Evolutionary conservation across 2,888 invertebrate species (phyloP), one percentile per base, ranked within the genome.

Genomic region (Minunthozetes semirufus): DNA sequence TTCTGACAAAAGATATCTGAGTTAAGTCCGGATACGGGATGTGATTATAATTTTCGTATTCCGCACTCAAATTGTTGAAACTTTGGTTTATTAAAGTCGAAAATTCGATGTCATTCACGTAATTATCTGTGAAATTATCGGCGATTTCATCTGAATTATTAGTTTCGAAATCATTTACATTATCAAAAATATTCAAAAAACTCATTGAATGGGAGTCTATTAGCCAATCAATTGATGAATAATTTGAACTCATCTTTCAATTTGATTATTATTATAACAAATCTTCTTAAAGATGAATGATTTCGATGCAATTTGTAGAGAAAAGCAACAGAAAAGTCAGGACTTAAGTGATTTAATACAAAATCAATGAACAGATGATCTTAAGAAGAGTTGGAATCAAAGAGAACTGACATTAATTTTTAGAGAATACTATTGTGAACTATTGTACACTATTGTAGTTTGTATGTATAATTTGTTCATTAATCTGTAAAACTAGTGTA

Each of bases 1-100:
- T 76, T 15, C 81, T 76, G 17, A 84, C 82, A 15, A 78, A 42
- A 0, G 79, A 72, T 29, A 82, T 79, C 77, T 84, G 82, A 11
- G 82, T 82, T 17, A 80, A 80, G 75, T 83, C 83, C 29, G 77
- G 76, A 66, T 80, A 80, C 0, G 66, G 38, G 4, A 19, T 6
- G 38, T 5, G 38, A 33, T 68, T 68, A 5, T 42, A 63, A 19
- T 63, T n/a, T 11, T 63, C 29, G 33, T 38, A 38, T 9, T 63
- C 63, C 0, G 2, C 63, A 6, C n/a, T 63, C 3, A 19, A 19
- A 19, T 56, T 56, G 19, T 22, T 56, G 22, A 22, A 17, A 19
- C 25, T 56, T 22, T 13, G 5, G 56, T 56, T 56, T 1, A 56
- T 25, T 1, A 56, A 56, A 6, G 6, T 22, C 11, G 22, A 56